Percentiles rank a stretch among this genome's conserved stretches.
These are phyloP conservation scores for Amaurobius ferox DNA, from an alignment of 2,888 invertebrate genomes.

Conservation along the genomic window DNA sequence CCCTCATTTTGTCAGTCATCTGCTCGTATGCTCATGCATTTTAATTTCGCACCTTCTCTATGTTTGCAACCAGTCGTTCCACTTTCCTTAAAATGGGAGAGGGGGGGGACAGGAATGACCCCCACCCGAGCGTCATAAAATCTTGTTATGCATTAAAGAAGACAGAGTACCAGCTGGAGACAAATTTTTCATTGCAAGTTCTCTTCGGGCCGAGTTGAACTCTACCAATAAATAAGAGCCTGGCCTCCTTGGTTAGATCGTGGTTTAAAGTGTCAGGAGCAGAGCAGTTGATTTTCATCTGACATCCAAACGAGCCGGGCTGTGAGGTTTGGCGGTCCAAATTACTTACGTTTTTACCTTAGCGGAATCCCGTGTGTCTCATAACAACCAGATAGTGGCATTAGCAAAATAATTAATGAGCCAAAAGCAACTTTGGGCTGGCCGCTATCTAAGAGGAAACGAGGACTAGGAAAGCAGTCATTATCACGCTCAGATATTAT, in stretches of 20 bases:
- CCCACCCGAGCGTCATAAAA: slow-evolving; percentile 55
- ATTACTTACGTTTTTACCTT: slow-evolving; percentile 50
- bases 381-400: slow-evolving; percentile 36
- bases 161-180: slow-evolving; percentile 66
- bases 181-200: slow-evolving; percentile 52
- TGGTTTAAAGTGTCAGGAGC: slow-evolving; percentile 65
- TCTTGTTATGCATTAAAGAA: slow-evolving; percentile 65
- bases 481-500: neutral
- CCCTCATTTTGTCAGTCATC: no score
- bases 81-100: neutral
- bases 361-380: slow-evolving; percentile 41
- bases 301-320: neutral
- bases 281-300: slow-evolving; percentile 69
- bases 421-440: slow-evolving; percentile 34
- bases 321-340: slow-evolving; percentile 21
- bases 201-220: slow-evolving; percentile 34
- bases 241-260: slow-evolving; percentile 6
- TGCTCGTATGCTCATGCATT: slow-evolving; percentile 46
- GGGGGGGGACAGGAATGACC: neutral
- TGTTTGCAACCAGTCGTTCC: slow-evolving; percentile 28
- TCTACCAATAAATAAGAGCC: slow-evolving; percentile 47
- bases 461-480: neutral
- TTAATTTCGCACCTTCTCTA: slow-evolving; percentile 50
- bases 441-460: neutral
- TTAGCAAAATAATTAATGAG: slow-evolving; percentile 70